Evolutionary conservation across 2,797 vertebrate genomes (phyloP), one percentile per base, ranked within the genome.

Genomic region (Fringilla coelebs): DNA sequence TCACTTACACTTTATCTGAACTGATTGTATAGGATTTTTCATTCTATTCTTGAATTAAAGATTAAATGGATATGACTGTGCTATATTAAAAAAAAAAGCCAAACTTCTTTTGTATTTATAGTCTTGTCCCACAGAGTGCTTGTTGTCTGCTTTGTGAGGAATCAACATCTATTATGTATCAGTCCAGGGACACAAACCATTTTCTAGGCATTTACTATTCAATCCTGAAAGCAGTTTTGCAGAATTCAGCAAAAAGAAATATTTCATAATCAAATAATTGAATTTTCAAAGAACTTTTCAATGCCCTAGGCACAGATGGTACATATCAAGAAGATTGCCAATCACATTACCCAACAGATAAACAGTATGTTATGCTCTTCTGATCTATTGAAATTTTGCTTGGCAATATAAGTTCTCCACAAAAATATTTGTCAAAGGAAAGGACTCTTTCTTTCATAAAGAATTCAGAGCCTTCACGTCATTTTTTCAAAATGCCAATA

Each of bases 131-230:
- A 87, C 70, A 92, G 88, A 92, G 77, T 54, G 68, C 41, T 97
- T 46, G 95, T 87, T 97, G 79, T 97, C 95, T 97, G 60, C 60
- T 94, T 88, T 62, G 18, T 81, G 84, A 96, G 78, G 80, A 96
- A 94, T 96, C 92, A 95, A 86, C 88, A 96, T 97, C 82, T 89
- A 60, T 83, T 90, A 90, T 88, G n/a, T 95, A 95, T 97, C 96
- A 96, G 94, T 96, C 90, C 61, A 95, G 94, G 89, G 93, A 94
- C 74, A 75, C 72, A 86, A 94, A 52, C 34, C 13, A 14, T 92
- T 95, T 96, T 89, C 83, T 81, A 54, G 45, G 26, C 57, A 93
- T 90, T 61, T 83, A 87, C 70, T 96, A 34, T 79, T 95, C 70
- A 90, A 74, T 96, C 41, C 77, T 96, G 81, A 88, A 93, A 95